Evolutionary conservation across 2,113 vertebrate genomes (phyloP), one percentile per base, ranked within the genome.

Genomic region (Odocoileus hemionus): DNA sequence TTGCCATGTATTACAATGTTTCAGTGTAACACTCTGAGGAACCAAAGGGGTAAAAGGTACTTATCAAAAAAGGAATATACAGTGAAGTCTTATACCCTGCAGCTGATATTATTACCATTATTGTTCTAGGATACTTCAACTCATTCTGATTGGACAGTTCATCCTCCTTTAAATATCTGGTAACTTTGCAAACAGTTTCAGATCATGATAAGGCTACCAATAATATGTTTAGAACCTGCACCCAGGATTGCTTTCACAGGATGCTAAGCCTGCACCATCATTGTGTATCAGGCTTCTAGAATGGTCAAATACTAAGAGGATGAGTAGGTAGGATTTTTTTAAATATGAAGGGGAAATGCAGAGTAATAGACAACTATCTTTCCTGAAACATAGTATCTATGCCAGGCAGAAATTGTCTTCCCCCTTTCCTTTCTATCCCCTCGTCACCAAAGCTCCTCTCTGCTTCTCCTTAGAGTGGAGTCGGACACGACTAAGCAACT

Each of bases 101-200:
- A 90, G 33, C 52, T 97, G 61, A 88, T 55, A 89, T 80, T 30
- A 61, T 83, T 94, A 33, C 7, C 61, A 54, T 92, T 87, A 89
- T 76, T 95, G 45, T 86, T 96, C 36, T 83, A 52, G 17, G 43
- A 55, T 52, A 30, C 67, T 70, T 95, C n/a, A 82, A 89, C 30
- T 86, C 43, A 55, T 79, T 97, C 60, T 96, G 74, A 96, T 79
- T 89, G 55, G 26, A 91, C 30, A 80, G 64, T 54, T 90, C 43
- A 64, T 84, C 45, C 45, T 60, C 54, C 19, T 79, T 43, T 84
- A 83, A 93, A 93, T 76, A 93, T 60, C 7, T 60, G 39, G 43
- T 67, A 94, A 57, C 50, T 97, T 94, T 87, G 79, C 39, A 79
- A 52, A 84, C 47, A 79, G 43, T 95, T 96, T 86, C 89, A 94